Conservation (phyloP, 2,797 vertebrate species). For the Hoplostethus atlanticus region DNA sequence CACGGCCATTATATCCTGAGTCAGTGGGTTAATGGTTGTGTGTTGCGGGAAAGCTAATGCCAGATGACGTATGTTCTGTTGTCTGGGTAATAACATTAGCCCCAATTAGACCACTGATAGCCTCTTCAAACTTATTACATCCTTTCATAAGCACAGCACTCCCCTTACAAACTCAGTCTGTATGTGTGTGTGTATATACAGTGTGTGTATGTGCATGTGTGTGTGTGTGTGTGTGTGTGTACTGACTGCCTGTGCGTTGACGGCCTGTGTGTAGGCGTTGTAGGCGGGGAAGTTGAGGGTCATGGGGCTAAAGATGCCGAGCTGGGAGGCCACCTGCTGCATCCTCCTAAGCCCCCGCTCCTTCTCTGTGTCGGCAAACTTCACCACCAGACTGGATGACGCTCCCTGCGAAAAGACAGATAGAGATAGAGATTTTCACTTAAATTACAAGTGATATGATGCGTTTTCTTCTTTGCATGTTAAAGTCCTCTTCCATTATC, state of each 20-base stretch:
- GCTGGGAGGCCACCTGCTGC: slow-evolving; percentile 95
- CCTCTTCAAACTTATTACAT: slow-evolving; percentile 83
- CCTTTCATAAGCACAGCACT: slow-evolving; percentile 79
- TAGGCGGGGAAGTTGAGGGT: slow-evolving; percentile 95
- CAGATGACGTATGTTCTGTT: slow-evolving; percentile 84
- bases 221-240: slow-evolving; percentile 22
- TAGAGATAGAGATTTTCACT: slow-evolving; percentile 18
- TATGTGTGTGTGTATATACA: slow-evolving; percentile 18
- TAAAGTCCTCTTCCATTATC: slow-evolving; percentile 2
- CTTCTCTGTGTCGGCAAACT: slow-evolving; percentile 96
- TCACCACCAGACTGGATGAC: slow-evolving; percentile 96
- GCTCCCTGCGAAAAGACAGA: slow-evolving; percentile 84
- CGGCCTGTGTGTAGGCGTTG: slow-evolving; percentile 95
- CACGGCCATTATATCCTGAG: slow-evolving; percentile 83
- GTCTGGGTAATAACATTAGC: slow-evolving; percentile 81
- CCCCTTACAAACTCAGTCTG: slow-evolving; percentile 51
- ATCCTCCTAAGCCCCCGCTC: slow-evolving; percentile 93
- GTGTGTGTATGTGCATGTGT: slow-evolving; percentile 31
- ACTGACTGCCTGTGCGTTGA: slow-evolving; percentile 81
- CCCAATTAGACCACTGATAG: slow-evolving; percentile 82
- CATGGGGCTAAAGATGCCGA: slow-evolving; percentile 95
- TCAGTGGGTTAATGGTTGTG: slow-evolving; percentile 83
- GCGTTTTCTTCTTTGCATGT: slow-evolving; percentile 16
- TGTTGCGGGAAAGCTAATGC: slow-evolving; percentile 84
- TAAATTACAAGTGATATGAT: slow-evolving; percentile 21